A percentile compares a stretch with the other conserved stretches of the same genome.
Evolutionary conservation across 2,113 vertebrate genomes (phyloP).

Genomic region (Chroicocephalus ridibundus): DNA sequence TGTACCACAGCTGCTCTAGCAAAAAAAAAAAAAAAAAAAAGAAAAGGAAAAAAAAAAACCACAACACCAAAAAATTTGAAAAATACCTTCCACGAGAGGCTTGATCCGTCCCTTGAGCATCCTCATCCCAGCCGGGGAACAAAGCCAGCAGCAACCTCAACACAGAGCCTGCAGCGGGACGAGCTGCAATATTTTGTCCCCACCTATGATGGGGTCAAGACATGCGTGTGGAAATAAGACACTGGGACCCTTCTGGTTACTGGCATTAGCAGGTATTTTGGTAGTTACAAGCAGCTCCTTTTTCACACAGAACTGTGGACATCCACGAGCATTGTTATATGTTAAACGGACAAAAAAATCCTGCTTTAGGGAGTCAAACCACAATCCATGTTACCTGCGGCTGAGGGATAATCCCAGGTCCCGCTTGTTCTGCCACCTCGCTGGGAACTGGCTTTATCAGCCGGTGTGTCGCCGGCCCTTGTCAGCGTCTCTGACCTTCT

Average conservation of each 20-base stretch:
- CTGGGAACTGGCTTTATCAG: neutral
- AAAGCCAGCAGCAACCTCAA: neutral
- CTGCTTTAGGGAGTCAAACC: neutral
- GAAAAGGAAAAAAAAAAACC: neutral
- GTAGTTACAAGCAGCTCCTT: neutral
- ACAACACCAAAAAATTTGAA: neutral
- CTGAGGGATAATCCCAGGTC: neutral
- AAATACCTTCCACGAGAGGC: neutral
- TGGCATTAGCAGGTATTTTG: neutral
- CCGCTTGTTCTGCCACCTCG: neutral
- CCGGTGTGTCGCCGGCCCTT: accelerated
- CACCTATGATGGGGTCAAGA: neutral
- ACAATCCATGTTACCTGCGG: neutral
- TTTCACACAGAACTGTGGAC: neutral
- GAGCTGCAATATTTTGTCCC: neutral
- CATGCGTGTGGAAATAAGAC: neutral
- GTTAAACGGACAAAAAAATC: neutral
- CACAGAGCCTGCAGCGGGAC: neutral
- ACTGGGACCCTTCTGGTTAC: neutral
- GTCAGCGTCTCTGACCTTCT: neutral
- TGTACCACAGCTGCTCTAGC: neutral
- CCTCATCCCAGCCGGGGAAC: neutral
- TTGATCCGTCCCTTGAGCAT: neutral
- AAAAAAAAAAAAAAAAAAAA: neutral
- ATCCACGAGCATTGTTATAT: accelerated